These are phyloP conservation scores for Ailuropoda melanoleuca DNA, from an alignment of 2,113 vertebrate genomes.

Conservation along the genomic window DNA sequence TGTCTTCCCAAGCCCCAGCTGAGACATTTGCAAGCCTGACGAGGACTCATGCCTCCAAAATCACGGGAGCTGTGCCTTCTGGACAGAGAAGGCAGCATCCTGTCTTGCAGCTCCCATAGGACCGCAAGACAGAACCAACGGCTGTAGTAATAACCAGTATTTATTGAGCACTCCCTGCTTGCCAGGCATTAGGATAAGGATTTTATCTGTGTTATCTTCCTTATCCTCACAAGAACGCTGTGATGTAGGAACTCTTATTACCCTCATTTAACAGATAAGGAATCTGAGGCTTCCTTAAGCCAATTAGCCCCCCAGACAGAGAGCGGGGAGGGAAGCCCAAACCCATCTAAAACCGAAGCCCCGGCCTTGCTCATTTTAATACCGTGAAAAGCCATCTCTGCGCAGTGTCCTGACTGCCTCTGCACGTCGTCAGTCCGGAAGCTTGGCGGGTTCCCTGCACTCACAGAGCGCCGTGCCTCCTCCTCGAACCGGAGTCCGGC, in stretches of 20 bases:
- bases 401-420: fast-evolving
- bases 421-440: not conserved
- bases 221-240: not conserved
- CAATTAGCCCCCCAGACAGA: not conserved
- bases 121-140: not conserved
- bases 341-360: not conserved
- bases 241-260: not conserved
- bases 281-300: not conserved
- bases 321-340: not conserved
- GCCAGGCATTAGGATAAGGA: not conserved
- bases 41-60: not conserved
- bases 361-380: not conserved
- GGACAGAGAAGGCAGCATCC: not conserved
- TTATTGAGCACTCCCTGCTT: not conserved
- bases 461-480: not conserved
- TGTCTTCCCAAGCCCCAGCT: not conserved
- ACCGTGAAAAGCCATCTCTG: not conserved
- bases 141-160: not conserved
- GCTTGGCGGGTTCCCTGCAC: not conserved
- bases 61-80: not conserved
- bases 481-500: not conserved
- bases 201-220: not conserved
- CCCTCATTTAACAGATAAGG: not conserved
- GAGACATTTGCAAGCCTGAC: not conserved
- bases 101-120: fast-evolving